Evolutionary conservation across 1,140 invertebrate species (phyloP).

Genomic region (Scaptomyza montana): DNA sequence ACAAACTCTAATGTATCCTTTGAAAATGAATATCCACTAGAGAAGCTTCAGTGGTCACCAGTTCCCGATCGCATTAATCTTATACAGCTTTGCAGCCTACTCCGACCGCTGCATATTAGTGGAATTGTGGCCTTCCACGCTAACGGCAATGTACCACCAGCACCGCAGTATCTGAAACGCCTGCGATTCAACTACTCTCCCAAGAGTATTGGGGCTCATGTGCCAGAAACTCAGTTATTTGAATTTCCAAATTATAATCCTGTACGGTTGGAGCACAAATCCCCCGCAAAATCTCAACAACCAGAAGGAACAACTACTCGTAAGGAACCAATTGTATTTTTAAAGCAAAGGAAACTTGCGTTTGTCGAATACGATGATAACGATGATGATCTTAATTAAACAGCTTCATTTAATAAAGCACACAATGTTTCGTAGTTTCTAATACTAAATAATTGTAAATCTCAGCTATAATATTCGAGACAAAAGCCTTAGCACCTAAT

Average conservation of each 20-base stretch:
- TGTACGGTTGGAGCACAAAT: not conserved
- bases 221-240: not conserved
- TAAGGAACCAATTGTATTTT: not conserved
- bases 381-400: not conserved
- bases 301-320: not conserved
- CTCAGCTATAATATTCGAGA: not conserved
- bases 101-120: constrained; percentile 51
- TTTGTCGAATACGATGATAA: constrained; percentile 36
- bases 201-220: not conserved
- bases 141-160: constrained; percentile 18
- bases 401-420: too few relatives aligned
- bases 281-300: not conserved
- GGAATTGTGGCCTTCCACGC: constrained; percentile 53
- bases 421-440: too few relatives aligned
- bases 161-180: constrained; percentile 46
- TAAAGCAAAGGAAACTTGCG: constrained; percentile 20
- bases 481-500: too few relatives aligned
- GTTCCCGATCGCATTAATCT: constrained; percentile 56
- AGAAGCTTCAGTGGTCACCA: constrained; percentile 48
- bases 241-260: not conserved
- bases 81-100: constrained; percentile 59
- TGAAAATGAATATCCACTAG: not conserved
- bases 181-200: constrained; percentile 33
- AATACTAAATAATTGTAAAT: too few relatives aligned
- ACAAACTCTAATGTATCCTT: not conserved